Base-by-base conservation (phyloP, 2,888 invertebrate species). In the Cephus rjabovi region DNA sequence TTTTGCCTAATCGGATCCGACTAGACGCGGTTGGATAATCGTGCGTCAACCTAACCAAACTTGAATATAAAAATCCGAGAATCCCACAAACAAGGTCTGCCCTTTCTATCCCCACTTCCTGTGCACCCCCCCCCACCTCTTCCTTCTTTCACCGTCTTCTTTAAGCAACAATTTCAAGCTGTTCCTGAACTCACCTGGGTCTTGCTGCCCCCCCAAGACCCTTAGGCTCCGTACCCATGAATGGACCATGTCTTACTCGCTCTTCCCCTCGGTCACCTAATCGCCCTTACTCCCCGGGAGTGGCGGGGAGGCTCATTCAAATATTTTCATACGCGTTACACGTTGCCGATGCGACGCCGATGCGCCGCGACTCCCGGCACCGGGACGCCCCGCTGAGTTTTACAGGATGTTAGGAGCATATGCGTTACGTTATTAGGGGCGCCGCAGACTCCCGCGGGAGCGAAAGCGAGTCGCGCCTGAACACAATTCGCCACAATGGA, bases 381-480 rank as follows among this genome's bases (percentile, higher is more conserved):
- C 34, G 77, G 83, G 86, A 87, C 88, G 84, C 86, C 91, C 91
- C 91, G 91, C 90, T 88, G 91, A 90, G 91, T 89, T 90, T 91
- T 91, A 91, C 91, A 91, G 90, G 90, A 87, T 87, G 87, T 23
- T 86, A 37, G 37, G 37, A 85, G 89, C 90, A 91, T 90, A 90
- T 89, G 90, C 89, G 90, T 90, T 89, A 89, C 90, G 90, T 90
- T 90, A 90, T 90, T 89, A 89, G 87, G 89, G 88, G 33, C 71
- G 71, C 12, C n/a, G 71, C 12, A 33, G 31, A 71, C 33, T 71
- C 71, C 33, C 71, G 71, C 71, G 71, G 71, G 31, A 56, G 40
- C 40, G 40, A 56, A 56, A 56, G 40, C 40, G 71, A 71, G 71
- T 71, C 71, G 31, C 71, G 71, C 15, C 31, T 71, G 30, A 56